Evolutionary conservation across 2,888 invertebrate genomes (phyloP).

Genomic region (Sarcophaga caerulescens): DNA sequence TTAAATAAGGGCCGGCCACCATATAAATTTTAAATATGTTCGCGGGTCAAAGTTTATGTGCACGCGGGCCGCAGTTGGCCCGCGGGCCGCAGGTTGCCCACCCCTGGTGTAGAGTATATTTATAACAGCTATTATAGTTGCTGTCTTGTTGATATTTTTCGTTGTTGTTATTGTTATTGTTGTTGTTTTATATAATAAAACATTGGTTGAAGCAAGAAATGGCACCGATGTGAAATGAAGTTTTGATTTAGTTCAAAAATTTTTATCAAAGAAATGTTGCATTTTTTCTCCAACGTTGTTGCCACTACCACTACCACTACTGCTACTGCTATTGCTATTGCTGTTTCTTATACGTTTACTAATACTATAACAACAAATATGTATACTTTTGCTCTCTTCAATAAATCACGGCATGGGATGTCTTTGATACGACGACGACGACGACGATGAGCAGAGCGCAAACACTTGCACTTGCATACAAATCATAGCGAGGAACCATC

Average conservation of each 20-base stretch:
- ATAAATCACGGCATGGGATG: constrained; percentile 80
- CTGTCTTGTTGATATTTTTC: background rate
- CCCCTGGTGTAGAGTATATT: constrained; percentile 22
- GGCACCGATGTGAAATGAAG: constrained; percentile 81
- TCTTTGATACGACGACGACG: constrained; percentile 73
- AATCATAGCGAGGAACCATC: constrained; percentile 30
- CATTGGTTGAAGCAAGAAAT: constrained; percentile 76
- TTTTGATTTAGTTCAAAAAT: constrained; percentile 80
- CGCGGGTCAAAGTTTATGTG: no score
- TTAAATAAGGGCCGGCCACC: no score
- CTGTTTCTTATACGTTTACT: constrained; percentile 53
- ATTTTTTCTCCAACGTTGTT: constrained; percentile 63
- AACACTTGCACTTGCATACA: constrained; percentile 4
- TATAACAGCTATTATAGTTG: constrained; percentile 9
- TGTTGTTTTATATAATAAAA: constrained; percentile 31
- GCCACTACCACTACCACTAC: constrained; percentile 32
- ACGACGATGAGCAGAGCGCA: constrained; percentile 67
- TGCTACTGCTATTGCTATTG: constrained; percentile 56
- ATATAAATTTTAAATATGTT: no score
- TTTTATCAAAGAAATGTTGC: constrained; percentile 80
- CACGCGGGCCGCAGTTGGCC: no score
- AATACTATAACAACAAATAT: constrained; percentile 49
- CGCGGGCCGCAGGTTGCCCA: no score
- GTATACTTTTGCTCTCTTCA: constrained; percentile 65
- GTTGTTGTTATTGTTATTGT: constrained; percentile 31